Percentiles rank a stretch among this genome's conserved stretches.
phyloP scores from a whole-genome alignment of 2,888 invertebrate genomes.

The Isoperla grammatica region DNA sequence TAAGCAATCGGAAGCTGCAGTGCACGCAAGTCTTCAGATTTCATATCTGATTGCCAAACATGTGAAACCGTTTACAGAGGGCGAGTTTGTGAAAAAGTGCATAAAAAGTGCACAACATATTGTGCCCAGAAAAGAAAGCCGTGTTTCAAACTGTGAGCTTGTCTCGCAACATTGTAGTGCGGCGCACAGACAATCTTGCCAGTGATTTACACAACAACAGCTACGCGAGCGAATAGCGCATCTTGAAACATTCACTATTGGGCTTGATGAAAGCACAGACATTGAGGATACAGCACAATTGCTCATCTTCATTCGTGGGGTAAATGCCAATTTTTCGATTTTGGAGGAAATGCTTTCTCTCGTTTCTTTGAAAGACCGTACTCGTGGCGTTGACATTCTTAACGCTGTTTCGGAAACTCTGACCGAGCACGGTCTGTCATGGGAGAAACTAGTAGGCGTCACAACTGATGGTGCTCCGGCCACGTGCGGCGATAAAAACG shows the following conservation, averaged over 20 bases:
- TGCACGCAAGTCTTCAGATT: not conserved
- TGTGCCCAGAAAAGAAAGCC: conserved; percentile 24
- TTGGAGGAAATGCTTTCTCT: conserved; percentile 28
- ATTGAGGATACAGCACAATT: conserved; percentile 24
- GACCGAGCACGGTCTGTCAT: conserved; percentile 22
- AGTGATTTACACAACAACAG: conserved; percentile 24
- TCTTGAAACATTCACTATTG: conserved; percentile 24
- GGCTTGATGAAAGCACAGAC: conserved; percentile 28
- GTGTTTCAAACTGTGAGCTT: conserved; percentile 22
- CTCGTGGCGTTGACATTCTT: conserved; percentile 28
- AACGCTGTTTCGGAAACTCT: conserved; percentile 23
- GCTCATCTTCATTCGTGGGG: conserved; percentile 29
- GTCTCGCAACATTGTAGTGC: conserved; percentile 24
- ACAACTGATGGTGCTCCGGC: conserved; percentile 27
- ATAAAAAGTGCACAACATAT: conserved; percentile 21
- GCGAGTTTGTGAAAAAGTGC: conserved; percentile 25
- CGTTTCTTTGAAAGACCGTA: conserved; percentile 25
- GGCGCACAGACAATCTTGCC: conserved; percentile 25
- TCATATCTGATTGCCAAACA: not conserved
- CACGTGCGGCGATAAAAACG: conserved; percentile 22
- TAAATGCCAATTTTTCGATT: conserved; percentile 26
- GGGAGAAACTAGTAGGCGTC: conserved; percentile 25
- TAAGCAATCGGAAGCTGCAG: not conserved
- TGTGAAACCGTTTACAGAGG: not conserved
- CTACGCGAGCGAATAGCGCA: not conserved